Evolutionary conservation across 1,140 invertebrate genomes (phyloP).

Genomic region (Drosophila persimilis): DNA sequence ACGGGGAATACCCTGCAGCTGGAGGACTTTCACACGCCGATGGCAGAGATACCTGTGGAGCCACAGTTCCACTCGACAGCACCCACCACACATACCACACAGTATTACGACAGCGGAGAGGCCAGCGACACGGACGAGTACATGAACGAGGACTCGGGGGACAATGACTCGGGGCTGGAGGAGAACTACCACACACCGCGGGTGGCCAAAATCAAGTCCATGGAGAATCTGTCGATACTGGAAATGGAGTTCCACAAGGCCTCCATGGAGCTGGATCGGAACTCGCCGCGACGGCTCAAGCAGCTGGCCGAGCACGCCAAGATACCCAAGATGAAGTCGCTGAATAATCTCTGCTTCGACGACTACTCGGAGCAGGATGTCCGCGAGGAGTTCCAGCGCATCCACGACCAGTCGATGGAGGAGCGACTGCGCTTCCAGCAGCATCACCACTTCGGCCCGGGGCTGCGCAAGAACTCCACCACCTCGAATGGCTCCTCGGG

Average conservation of each 20-base stretch:
- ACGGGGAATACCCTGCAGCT: conserved; percentile 24
- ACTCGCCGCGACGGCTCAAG: conserved; percentile 78
- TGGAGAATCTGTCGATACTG: conserved; percentile 80
- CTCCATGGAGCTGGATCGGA: conserved; percentile 74
- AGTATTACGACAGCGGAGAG: conserved; percentile 64
- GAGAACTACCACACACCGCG: conserved; percentile 80
- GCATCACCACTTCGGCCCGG: conserved; percentile 33
- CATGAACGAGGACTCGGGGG: conserved; percentile 56
- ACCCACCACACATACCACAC: conserved; percentile 35
- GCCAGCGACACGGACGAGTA: conserved; percentile 60
- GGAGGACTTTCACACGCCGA: conserved; percentile 76
- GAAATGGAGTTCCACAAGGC: conserved; percentile 82
- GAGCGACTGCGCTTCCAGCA: conserved; percentile 64
- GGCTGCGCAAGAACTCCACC: conserved; percentile 65
- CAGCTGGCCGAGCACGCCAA: conserved; percentile 63
- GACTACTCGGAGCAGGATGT: conserved; percentile 67
- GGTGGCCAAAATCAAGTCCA: conserved; percentile 80
- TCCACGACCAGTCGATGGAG: conserved; percentile 63
- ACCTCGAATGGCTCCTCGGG: conserved; percentile 64
- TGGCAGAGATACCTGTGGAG: conserved; percentile 57
- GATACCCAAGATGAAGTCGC: conserved; percentile 80
- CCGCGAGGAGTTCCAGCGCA: conserved; percentile 71
- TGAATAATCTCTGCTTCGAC: conserved; percentile 79
- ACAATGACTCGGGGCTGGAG: conserved; percentile 79
- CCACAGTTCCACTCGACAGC: conserved; percentile 36